Evolutionary conservation across 2,888 invertebrate species (phyloP).

Genomic region (Pseudolycoriella hygida): DNA sequence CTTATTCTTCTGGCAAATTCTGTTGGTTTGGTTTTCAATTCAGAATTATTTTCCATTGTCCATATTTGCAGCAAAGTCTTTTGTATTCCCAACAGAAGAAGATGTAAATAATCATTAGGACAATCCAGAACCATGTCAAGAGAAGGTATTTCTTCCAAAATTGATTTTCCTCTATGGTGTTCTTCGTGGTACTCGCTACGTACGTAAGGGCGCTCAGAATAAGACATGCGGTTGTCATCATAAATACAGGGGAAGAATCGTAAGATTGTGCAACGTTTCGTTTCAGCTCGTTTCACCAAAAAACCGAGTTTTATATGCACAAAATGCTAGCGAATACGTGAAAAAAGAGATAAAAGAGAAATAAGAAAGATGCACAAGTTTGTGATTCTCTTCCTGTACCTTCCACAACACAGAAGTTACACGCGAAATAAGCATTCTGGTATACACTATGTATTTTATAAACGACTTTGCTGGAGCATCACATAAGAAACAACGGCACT

Average conservation of each 20-base stretch:
- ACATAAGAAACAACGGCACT: conserved; percentile 4
- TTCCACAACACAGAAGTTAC: conserved; percentile 5
- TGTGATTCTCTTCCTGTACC: too few relatives aligned
- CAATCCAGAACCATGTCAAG: conserved; percentile 6
- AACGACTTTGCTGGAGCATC: conserved; percentile 5
- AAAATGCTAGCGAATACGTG: too few relatives aligned
- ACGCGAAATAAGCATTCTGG: conserved; percentile 5
- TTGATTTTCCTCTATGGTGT: conserved; percentile 1
- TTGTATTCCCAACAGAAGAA: conserved; percentile 4
- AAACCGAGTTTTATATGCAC: too few relatives aligned
- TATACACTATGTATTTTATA: conserved; percentile 4
- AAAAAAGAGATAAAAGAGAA: too few relatives aligned
- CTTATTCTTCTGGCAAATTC: conserved; percentile 5
- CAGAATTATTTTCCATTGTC: background rate
- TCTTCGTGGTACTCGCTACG: background rate
- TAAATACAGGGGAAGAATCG: too few relatives aligned
- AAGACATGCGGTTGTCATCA: background rate
- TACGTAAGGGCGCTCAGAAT: background rate
- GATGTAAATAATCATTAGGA: conserved; percentile 7
- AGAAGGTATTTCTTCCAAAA: conserved; percentile 3
- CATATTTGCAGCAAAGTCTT: background rate
- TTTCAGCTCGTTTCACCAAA: too few relatives aligned
- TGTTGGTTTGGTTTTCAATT: background rate
- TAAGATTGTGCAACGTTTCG: too few relatives aligned
- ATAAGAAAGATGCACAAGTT: too few relatives aligned